These are phyloP conservation scores for Leptinotarsa rubiginosa DNA, from an alignment of 2,888 invertebrate species.

Conservation along the genomic window DNA sequence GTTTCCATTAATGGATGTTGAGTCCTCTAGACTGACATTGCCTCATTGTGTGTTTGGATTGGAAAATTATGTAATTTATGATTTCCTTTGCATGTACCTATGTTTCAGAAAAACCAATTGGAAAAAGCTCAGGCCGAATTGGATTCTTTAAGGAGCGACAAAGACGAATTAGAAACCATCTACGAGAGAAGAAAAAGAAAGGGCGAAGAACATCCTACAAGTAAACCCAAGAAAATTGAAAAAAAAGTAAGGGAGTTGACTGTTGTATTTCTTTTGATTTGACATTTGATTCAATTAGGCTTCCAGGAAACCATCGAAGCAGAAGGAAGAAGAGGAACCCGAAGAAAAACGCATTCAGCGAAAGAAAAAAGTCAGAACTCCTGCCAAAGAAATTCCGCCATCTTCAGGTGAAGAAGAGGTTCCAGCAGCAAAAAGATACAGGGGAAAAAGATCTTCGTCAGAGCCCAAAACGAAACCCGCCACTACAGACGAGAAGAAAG, in stretches of 20 bases:
- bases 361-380: conserved; percentile 22
- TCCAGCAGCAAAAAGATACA: conserved; percentile 22
- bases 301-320: neutral
- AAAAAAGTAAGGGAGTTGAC: conserved; percentile 9
- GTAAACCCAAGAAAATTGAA: conserved; percentile 24
- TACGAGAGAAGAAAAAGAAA: conserved; percentile 29
- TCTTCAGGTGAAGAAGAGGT: conserved; percentile 26
- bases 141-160: conserved; percentile 23
- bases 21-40: too few relatives aligned
- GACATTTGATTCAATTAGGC: neutral
- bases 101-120: conserved; percentile 35
- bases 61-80: too few relatives aligned
- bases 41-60: too few relatives aligned
- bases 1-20: too few relatives aligned
- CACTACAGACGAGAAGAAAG: neutral
- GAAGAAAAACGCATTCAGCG: conserved; percentile 15
- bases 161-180: conserved; percentile 18
- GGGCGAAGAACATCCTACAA: neutral
- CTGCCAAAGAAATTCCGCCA: conserved; percentile 12
- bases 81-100: too few relatives aligned
- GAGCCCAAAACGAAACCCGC: neutral
- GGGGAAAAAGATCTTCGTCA: conserved; percentile 3
- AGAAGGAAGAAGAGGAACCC: neutral
- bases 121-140: conserved; percentile 31
- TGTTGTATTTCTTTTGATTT: neutral